A percentile compares a stretch with the other conserved stretches of the same genome.
Evolutionary conservation across 2,113 vertebrate species (phyloP).

Genomic region (Fulmarus glacialis): DNA sequence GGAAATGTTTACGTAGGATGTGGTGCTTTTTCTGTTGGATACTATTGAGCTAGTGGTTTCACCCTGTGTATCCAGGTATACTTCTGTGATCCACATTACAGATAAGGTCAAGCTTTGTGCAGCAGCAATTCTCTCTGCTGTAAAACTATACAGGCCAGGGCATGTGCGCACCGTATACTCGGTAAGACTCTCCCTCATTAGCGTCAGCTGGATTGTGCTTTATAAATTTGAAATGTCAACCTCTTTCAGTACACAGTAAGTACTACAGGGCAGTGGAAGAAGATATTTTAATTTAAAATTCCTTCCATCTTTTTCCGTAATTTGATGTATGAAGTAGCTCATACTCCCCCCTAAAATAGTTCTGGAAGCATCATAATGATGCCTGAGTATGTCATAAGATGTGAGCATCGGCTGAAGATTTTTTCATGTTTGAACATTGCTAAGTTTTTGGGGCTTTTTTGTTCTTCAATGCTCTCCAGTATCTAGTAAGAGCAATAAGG

Average conservation of each 20-base stretch:
- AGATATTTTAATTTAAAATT: background rate
- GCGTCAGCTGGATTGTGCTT: background rate
- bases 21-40: background rate
- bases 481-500: background rate
- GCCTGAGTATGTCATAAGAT: background rate
- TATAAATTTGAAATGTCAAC: background rate
- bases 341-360: background rate
- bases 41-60: background rate
- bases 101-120: background rate
- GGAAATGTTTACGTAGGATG: background rate
- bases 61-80: background rate
- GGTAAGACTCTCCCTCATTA: background rate
- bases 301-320: background rate
- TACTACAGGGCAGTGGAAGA: background rate
- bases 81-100: background rate
- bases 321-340: background rate
- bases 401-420: background rate
- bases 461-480: background rate
- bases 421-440: background rate
- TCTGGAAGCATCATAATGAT: background rate
- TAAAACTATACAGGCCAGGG: background rate
- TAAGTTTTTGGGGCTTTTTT: background rate
- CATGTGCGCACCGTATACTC: fast-evolving
- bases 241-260: background rate
- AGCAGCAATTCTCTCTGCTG: background rate